These are phyloP conservation scores for Nasonia longicornis DNA, from an alignment of 1,140 invertebrate genomes.

Conservation along the genomic window DNA sequence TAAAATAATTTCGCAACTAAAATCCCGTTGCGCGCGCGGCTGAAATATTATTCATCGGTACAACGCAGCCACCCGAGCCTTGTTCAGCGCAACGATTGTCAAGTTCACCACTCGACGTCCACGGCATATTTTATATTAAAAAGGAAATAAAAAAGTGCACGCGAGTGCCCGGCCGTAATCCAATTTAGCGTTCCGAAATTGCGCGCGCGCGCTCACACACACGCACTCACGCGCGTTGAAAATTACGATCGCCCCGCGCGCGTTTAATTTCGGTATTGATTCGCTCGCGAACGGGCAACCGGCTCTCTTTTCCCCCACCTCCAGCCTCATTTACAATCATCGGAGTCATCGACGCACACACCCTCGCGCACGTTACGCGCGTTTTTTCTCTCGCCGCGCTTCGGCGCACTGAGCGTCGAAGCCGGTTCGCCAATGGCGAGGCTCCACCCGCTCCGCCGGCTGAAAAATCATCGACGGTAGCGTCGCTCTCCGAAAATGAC, in stretches of 20 bases:
- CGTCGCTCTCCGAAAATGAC: constrained; percentile 2
- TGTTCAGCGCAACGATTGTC: constrained; percentile 30
- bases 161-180: background rate
- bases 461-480: constrained; percentile 7
- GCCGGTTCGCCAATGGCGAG: background rate
- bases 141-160: constrained; percentile 12
- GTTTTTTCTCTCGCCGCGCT: too few relatives aligned
- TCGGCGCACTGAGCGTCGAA: background rate
- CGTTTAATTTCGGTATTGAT: constrained; percentile 44
- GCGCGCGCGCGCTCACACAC: background rate
- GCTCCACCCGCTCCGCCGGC: background rate
- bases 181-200: constrained; percentile 10
- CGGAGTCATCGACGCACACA: constrained; percentile 31
- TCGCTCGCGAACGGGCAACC: constrained; percentile 4
- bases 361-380: background rate
- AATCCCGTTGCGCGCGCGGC: background rate
- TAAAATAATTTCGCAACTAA: background rate
- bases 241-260: constrained; percentile 24
- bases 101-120: constrained; percentile 14
- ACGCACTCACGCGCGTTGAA: background rate
- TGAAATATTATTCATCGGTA: constrained; percentile 13
- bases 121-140: background rate
- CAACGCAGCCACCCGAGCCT: background rate
- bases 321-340: constrained; percentile 31
- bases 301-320: constrained; percentile 20